Conservation (phyloP, 2,797 vertebrate genomes). For the Leucoraja ocellata region DNA sequence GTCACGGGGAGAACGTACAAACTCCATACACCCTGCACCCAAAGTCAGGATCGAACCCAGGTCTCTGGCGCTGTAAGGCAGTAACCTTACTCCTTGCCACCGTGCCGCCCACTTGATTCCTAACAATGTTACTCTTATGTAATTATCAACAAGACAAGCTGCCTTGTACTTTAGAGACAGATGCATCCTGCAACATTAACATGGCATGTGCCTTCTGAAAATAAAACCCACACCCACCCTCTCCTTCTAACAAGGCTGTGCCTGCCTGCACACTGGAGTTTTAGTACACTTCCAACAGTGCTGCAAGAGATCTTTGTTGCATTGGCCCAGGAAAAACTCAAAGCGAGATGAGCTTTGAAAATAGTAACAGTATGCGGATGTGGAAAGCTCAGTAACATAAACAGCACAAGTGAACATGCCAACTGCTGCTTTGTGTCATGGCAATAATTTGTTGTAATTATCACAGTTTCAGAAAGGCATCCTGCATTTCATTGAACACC, state of each 20-base stretch:
- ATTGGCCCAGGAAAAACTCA: not conserved
- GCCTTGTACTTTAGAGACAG: not conserved
- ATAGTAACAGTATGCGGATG: not conserved
- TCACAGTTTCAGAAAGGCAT: conserved; percentile 11
- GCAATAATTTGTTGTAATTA: not conserved
- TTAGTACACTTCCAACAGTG: not conserved
- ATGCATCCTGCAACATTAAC: not conserved
- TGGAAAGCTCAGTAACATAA: not conserved
- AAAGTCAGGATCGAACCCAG: too few species aligned
- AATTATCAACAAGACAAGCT: not conserved
- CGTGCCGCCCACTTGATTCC: not conserved
- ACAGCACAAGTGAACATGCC: not conserved
- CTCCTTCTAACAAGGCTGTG: not conserved
- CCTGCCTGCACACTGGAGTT: not conserved
- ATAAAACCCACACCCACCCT: not conserved
- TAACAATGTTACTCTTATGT: not conserved
- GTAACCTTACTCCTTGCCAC: too few species aligned
- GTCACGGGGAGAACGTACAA: too few species aligned
- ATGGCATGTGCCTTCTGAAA: not conserved
- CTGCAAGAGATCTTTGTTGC: not conserved
- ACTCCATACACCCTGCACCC: too few species aligned
- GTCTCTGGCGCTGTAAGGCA: too few species aligned
- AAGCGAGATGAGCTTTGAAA: not conserved
- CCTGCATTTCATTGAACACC: not conserved
- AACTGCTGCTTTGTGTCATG: not conserved